phyloP scores from a whole-genome alignment of 2,888 invertebrate genomes.

The Prosopocoilus inquinatus region DNA sequence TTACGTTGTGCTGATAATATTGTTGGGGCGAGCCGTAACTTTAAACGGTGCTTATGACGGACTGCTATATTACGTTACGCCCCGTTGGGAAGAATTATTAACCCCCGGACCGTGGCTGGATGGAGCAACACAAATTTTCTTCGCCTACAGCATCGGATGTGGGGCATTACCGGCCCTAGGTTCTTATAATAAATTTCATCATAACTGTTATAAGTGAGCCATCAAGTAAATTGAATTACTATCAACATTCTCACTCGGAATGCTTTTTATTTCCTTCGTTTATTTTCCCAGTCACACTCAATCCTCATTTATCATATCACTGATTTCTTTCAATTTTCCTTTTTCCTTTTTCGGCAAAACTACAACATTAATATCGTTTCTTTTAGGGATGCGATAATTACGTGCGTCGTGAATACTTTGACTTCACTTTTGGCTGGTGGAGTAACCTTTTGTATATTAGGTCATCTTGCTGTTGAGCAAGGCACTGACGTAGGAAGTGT shows the following conservation, averaged over 20 bases:
- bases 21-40: conserved; percentile 66
- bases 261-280: neutral
- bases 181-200: conserved; percentile 74
- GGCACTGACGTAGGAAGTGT: conserved; percentile 53
- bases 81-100: conserved; percentile 56
- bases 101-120: conserved; percentile 67
- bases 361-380: neutral
- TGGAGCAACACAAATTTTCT: conserved; percentile 76
- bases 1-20: conserved; percentile 65
- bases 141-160: conserved; percentile 75
- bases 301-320: neutral
- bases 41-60: conserved; percentile 65
- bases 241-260: neutral
- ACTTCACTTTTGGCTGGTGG: conserved; percentile 73
- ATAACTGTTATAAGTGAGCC: conserved; percentile 68
- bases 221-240: too few species aligned
- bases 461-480: conserved; percentile 63
- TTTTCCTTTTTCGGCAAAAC: neutral
- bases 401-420: conserved; percentile 68
- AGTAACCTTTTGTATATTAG: conserved; percentile 73
- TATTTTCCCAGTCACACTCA: neutral
- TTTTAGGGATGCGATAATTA: conserved; percentile 67
- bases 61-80: conserved; percentile 66
- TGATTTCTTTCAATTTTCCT: neutral
- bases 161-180: conserved; percentile 72